These are phyloP conservation scores for Labia minor DNA, from an alignment of 2,888 invertebrate genomes.

Conservation along the genomic window DNA sequence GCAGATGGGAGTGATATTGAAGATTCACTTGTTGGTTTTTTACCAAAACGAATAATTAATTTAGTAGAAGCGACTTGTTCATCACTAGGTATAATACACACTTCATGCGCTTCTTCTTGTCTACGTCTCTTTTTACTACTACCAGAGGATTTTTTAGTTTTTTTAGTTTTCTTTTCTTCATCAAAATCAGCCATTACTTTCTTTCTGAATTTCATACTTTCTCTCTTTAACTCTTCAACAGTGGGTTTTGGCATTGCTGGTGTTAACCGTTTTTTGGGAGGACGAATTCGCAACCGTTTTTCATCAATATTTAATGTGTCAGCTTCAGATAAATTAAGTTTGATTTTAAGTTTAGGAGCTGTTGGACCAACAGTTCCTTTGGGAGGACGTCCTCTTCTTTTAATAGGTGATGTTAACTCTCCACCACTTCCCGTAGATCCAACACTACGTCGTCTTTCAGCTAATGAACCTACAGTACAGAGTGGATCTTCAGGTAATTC, in stretches of 20 bases:
- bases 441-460: conserved; percentile 42
- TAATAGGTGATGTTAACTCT: conserved; percentile 16
- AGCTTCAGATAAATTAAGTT: conserved; percentile 40
- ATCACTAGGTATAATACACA: conserved; percentile 21
- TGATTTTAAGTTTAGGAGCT: conserved; percentile 57
- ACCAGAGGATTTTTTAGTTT: conserved; percentile 33
- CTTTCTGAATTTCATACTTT: conserved; percentile 77
- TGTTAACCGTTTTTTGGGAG: conserved; percentile 70
- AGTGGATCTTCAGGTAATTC: conserved; percentile 43
- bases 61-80: conserved; percentile 48
- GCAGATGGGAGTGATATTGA: not conserved
- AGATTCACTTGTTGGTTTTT: conserved; percentile 37
- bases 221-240: conserved; percentile 68
- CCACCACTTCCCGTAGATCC: conserved; percentile 35
- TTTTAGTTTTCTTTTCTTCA: conserved; percentile 49
- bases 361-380: conserved; percentile 14
- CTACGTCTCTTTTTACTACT: conserved; percentile 36
- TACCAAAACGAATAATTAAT: conserved; percentile 62
- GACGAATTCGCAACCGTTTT: conserved; percentile 42
- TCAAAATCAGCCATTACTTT: conserved; percentile 76
- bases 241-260: conserved; percentile 49
- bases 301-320: conserved; percentile 34
- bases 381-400: conserved; percentile 22
- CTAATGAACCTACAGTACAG: conserved; percentile 32
- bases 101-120: conserved; percentile 19